Evolutionary conservation across 1,140 invertebrate species (phyloP), one percentile per base, ranked within the genome.

Genomic region (Trigoniulus corallinus): DNA sequence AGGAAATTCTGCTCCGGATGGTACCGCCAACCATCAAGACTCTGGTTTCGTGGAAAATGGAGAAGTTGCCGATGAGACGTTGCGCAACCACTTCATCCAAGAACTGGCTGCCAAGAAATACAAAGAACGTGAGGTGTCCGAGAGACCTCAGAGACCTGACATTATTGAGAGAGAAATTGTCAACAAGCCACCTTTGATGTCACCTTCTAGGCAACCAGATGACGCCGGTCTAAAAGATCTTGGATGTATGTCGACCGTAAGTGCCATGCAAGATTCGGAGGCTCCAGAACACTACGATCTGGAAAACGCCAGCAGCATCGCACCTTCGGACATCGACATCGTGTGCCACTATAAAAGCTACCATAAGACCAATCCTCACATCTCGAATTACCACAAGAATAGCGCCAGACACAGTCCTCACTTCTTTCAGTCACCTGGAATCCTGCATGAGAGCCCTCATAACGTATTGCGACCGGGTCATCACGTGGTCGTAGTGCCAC

Each of bases 251-350:
- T 52, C 54, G 29, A 44, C 72, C 0, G 73, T 73, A 51, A 69
- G 82, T 34, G 75, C 74, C 51, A 75, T 79, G 55, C 63, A 80
- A 47, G 80, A 84, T 62, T 80, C 82, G 0, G 88, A 94, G 63
- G 75, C 84, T 55, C 88, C 89, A 0, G 92, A 96, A 63, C 91
- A 93, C 62, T 96, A 97, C 61, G 92, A 97, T 64, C 68, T 97
- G 48, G 92, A 97, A 67, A 96, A 96, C 67, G 88, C 91, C 1
- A 93, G 88, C 64, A 93, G 88, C 0, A 95, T 97, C 56, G 93
- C 93, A 1, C 91, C 93, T 0, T 93, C 88, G 12, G 93, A 96
- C 65, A 94, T 95, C 53, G 92, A 96, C 61, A 88, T 96, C 53
- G 87, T 93, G 1, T 92, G 92, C 60, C 91, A 96, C 64, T 96